Evolutionary conservation across 2,888 invertebrate species (phyloP).

Genomic region (Thymelicus lineola): DNA sequence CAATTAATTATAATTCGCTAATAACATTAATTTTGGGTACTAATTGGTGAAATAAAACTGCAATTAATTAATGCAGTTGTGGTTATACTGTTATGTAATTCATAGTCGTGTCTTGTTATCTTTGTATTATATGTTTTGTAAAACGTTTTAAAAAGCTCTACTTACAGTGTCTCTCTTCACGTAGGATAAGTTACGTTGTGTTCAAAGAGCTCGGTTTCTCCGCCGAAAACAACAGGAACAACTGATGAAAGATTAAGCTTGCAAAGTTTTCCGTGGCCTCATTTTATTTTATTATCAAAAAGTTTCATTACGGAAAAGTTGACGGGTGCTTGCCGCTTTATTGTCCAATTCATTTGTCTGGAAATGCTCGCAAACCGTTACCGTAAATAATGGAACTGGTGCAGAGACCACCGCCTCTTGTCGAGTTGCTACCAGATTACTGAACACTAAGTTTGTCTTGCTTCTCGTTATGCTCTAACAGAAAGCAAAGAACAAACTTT

Average conservation of each 20-base stretch:
- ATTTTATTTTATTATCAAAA: constrained; percentile 70
- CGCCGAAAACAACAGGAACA: constrained; percentile 51
- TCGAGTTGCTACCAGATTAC: constrained; percentile 63
- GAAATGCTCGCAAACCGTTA: constrained; percentile 61
- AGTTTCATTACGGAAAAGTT: constrained; percentile 70
- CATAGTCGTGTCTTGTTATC: too few relatives aligned
- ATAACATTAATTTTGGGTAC: neutral
- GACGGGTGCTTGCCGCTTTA: constrained; percentile 69
- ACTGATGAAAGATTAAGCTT: constrained; percentile 68
- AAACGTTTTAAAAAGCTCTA: too few relatives aligned
- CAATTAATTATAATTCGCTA: neutral
- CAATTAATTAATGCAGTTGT: neutral
- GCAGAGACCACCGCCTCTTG: constrained; percentile 57
- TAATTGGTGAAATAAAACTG: constrained; percentile 1
- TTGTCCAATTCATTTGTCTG: constrained; percentile 73
- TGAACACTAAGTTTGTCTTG: constrained; percentile 70
- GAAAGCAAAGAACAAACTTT: constrained; percentile 63
- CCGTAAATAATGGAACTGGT: constrained; percentile 69
- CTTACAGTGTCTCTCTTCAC: neutral
- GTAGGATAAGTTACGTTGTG: neutral
- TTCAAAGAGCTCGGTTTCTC: constrained; percentile 18
- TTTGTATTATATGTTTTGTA: too few relatives aligned
- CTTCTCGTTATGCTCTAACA: constrained; percentile 61
- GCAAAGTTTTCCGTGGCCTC: constrained; percentile 60
- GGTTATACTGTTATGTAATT: too few relatives aligned